Evolutionary conservation across 1,140 invertebrate species (phyloP), one percentile per base, ranked within the genome.

Genomic region (Drosophila arawakana): DNA sequence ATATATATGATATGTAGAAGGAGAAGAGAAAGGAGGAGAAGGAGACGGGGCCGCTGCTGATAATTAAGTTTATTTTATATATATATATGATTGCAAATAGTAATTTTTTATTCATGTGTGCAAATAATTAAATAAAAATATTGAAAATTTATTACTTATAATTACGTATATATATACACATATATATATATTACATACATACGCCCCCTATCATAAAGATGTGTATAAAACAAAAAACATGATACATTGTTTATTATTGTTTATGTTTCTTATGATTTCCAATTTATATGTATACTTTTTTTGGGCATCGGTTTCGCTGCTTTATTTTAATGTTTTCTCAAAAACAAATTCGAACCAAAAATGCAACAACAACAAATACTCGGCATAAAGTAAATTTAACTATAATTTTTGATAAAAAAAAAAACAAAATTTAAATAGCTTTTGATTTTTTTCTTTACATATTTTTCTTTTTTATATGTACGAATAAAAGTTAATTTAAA

Each of bases 41-140:
- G 69, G 69, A 46, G 39, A 62, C 49, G 47, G 72, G 69, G 50
- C 55, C 75, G 74, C 63, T 77, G 78, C 76, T 79, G 84, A 85
- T 86, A 89, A 89, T 89, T 89, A 89, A 89, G 84, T 89, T 89
- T 89, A 89, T 89, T 89, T 88, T 89, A 84, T 89, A 89, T 89
- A 89, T 89, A 88, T 83, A 88, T 86, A 86, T 86, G 83, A 89
- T 89, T 89, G 84, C 85, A 89, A 89, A 89, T 89, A 89, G 84
- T 89, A 89, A 89, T 80, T 89, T 88, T 86, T 86, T 78, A 86
- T 86, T 86, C 83, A 88, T 82, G 84, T 89, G 84, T 89, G 84
- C 84, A 89, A 89, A 89, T 89, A 89, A 89, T 89, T 89, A 89
- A 83, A 77, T 73, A 79, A 83, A 75, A 78, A 70, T 60, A 68